Conservation (phyloP, 2,113 vertebrate species). For the Mus pahari region DNA sequence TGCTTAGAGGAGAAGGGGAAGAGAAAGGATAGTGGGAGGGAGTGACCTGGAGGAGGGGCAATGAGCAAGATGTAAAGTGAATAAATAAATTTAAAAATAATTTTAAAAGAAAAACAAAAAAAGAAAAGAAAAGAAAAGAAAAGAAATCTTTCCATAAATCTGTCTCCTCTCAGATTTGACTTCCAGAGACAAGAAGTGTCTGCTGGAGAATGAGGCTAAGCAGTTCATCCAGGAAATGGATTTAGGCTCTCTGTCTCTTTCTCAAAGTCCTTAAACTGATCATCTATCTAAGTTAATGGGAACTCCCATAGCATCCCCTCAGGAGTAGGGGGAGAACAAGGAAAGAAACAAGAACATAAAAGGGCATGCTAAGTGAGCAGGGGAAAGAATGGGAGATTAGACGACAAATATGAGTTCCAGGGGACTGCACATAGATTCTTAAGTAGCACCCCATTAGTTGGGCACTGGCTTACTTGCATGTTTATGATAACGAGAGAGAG, state of each 20-base stretch:
- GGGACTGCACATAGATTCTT: conserved; percentile 14
- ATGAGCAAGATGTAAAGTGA: too few species aligned
- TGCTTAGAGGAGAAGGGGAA: too few species aligned
- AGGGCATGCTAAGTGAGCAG: conserved; percentile 30
- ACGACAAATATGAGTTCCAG: background rate
- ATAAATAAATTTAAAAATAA: too few species aligned
- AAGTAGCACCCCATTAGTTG: background rate
- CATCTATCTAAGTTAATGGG: conserved; percentile 17
- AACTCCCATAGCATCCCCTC: background rate
- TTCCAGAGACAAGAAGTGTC: background rate
- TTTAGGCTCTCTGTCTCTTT: conserved; percentile 12
- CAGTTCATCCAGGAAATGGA: background rate
- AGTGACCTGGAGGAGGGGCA: too few species aligned
- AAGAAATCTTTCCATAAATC: background rate
- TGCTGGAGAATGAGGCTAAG: background rate
- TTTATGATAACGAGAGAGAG: background rate
- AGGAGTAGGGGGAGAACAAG: background rate
- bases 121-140: too few species aligned
- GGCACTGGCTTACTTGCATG: background rate
- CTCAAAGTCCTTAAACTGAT: conserved; percentile 33
- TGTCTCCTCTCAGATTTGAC: conserved; percentile 18
- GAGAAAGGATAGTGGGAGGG: too few species aligned
- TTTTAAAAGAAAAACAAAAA: background rate
- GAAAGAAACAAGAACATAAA: conserved; percentile 42
- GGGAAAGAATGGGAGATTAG: conserved; percentile 11